Evolutionary conservation across 2,797 vertebrate species (phyloP).

Genomic region (Distichodus sexfasciatus): DNA sequence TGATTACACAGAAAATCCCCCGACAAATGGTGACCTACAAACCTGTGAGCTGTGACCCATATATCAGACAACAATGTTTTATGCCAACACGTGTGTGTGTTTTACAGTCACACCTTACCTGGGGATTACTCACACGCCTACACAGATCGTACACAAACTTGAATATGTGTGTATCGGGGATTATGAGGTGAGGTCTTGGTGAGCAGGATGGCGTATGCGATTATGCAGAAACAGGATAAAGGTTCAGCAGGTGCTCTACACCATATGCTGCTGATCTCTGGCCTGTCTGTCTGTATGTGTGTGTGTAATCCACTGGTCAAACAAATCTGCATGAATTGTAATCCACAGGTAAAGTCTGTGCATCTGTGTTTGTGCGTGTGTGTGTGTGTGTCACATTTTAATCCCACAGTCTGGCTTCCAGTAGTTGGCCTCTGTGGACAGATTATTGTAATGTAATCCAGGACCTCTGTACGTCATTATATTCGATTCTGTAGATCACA

Average conservation of each 20-base stretch:
- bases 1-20: background rate
- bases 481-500: no score
- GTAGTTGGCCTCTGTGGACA: no score
- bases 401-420: no score
- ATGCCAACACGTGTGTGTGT: background rate
- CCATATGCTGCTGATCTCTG: constrained; percentile 5
- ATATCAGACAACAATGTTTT: no score
- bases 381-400: background rate
- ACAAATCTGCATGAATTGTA: constrained; percentile 7
- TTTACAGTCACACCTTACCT: background rate
- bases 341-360: background rate
- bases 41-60: background rate
- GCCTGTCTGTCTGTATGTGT: background rate
- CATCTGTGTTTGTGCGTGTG: background rate
- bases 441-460: no score
- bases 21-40: background rate
- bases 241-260: background rate
- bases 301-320: constrained; percentile 3
- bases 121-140: background rate
- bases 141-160: background rate
- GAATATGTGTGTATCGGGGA: no score
- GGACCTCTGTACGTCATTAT: no score
- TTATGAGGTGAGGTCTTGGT: background rate
- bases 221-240: background rate
- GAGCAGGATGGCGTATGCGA: background rate